Evolutionary conservation across 2,113 vertebrate species (phyloP).

Genomic region (Nyctereutes procyonoides): DNA sequence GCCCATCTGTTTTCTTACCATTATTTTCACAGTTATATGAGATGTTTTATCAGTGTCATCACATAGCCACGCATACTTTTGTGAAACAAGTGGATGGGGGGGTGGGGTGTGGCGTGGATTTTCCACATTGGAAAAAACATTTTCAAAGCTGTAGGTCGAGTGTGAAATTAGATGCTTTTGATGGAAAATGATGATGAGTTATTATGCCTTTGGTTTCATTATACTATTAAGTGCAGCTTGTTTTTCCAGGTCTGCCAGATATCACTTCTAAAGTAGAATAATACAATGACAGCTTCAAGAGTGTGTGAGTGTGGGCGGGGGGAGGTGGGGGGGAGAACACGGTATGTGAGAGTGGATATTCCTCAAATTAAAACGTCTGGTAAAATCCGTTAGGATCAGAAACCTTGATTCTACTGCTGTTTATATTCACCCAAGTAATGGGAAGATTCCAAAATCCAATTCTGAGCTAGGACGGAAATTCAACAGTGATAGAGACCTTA

Average conservation of each 20-base stretch:
- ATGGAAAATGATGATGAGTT: slow-evolving; percentile 61
- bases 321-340: neutral
- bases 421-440: slow-evolving; percentile 66
- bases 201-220: slow-evolving; percentile 82
- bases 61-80: slow-evolving; percentile 42
- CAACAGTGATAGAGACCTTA: slow-evolving; percentile 51
- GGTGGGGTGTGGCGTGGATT: neutral
- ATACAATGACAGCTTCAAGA: slow-evolving; percentile 31
- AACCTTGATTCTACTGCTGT: slow-evolving; percentile 68
- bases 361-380: slow-evolving; percentile 35
- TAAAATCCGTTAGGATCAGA: slow-evolving; percentile 31
- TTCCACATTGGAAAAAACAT: slow-evolving; percentile 41
- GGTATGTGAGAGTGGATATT: neutral
- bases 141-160: slow-evolving; percentile 58
- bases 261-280: slow-evolving; percentile 51
- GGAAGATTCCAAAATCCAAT: slow-evolving; percentile 76
- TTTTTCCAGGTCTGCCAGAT: slow-evolving; percentile 71
- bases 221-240: slow-evolving; percentile 62
- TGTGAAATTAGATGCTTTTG: slow-evolving; percentile 44
- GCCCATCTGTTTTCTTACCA: slow-evolving; percentile 70
- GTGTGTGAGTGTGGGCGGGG: neutral
- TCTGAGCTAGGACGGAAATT: slow-evolving; percentile 55
- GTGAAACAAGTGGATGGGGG: slow-evolving; percentile 50
- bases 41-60: slow-evolving; percentile 71
- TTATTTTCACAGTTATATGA: slow-evolving; percentile 65